phyloP scores from a whole-genome alignment of 2,113 vertebrate species.

The Triplophysa rosa region DNA sequence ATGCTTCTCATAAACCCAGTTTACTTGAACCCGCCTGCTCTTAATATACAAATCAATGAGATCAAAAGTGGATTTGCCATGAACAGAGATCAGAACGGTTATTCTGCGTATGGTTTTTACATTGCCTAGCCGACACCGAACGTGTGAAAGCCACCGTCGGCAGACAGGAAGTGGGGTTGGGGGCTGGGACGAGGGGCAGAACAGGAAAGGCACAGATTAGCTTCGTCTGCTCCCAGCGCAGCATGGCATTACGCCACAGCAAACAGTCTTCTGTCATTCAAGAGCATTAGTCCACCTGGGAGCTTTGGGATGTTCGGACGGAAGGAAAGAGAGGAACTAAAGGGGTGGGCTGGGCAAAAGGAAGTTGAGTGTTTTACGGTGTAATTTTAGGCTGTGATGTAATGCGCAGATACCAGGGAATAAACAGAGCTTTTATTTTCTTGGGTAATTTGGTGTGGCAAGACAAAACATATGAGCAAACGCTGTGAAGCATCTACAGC shows the following conservation, averaged over 20 bases:
- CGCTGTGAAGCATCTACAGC: constrained; percentile 54
- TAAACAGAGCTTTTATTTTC: constrained; percentile 62
- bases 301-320: constrained; percentile 27
- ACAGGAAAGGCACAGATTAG: constrained; percentile 62
- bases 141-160: constrained; percentile 48
- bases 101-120: constrained; percentile 36
- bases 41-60: background rate
- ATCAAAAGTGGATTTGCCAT: background rate
- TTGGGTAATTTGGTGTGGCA: constrained; percentile 57
- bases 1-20: background rate
- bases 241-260: constrained; percentile 56
- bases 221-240: constrained; percentile 60
- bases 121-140: constrained; percentile 36
- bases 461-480: constrained; percentile 50
- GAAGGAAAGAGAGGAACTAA: constrained; percentile 4
- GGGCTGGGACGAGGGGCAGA: constrained; percentile 27
- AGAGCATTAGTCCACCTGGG: constrained; percentile 4
- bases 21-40: background rate
- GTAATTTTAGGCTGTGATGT: constrained; percentile 63
- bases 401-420: constrained; percentile 51
- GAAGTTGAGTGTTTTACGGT: constrained; percentile 58
- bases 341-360: constrained; percentile 41
- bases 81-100: constrained; percentile 46
- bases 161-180: constrained; percentile 51
- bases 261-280: constrained; percentile 32